Evolutionary conservation across 1,140 invertebrate species (phyloP), one percentile per base, ranked within the genome.

Genomic region (Babylonia areolata): DNA sequence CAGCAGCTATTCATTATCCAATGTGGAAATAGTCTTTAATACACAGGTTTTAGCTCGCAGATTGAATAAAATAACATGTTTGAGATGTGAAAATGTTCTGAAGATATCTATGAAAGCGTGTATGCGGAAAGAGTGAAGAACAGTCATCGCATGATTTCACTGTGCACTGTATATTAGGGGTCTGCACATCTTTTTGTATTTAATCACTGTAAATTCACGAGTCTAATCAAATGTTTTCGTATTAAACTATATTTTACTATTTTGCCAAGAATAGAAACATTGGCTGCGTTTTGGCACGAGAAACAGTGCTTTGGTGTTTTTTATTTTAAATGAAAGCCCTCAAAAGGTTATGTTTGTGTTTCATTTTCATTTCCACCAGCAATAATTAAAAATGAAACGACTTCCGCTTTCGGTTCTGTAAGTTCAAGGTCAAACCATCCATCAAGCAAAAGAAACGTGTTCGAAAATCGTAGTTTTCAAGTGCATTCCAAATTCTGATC

Each of bases 381-480:
- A 73, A 35, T 73, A 35, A 73, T 15, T 31, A 35, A 17, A 73
- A 37, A 15, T 33, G 5, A 37, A 15, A 35, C 12, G 6, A 73
- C 71, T 73, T 73, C 71, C 71, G 71, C 9, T 73, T 73, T 73
- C 71, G 71, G 35, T 73, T 73, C 33, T 35, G 58, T 23, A 64
- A 64, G 58, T 12, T 64, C 12, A 64, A 64, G 58, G 58, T 23
- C 58, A n/a, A n/a, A 64, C 17, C 58, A 64, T 23, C 2, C 20
- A 2, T 64, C 15, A 64, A 12, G 2, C 58, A n/a, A 64, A 64
- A 12, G 15, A 23, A 64, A 51, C 9, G 20, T 20, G 20, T 6
- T 51, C 6, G 46, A 51, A 51, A 20, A n/a, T n/a, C n/a, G 9
- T 51, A 51, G 46, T 20, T 64, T n/a, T 28, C 20, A 64, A 23